Conservation (phyloP, 1,140 invertebrate species). For the Bombus cullumanus region DNA sequence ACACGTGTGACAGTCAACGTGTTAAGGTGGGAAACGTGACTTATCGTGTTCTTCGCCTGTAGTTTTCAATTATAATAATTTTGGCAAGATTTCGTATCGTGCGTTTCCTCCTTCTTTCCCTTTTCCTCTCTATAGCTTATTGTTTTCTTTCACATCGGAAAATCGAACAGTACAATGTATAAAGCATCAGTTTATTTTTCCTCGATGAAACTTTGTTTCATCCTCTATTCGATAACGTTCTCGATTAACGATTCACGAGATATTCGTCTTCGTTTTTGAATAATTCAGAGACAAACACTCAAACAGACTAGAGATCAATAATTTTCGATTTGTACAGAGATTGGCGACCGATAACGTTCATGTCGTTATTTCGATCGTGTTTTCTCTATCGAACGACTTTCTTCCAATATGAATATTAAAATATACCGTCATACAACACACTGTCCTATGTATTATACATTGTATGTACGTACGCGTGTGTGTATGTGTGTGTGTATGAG, state of each 20-base stretch:
- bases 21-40: not conserved
- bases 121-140: not conserved
- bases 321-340: conserved; percentile 3
- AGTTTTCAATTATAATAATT: not conserved
- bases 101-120: conserved; percentile 15
- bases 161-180: not conserved
- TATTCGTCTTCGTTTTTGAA: not conserved
- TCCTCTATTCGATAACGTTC: too few species aligned
- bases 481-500: rapidly evolving
- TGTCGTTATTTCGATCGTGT: not conserved
- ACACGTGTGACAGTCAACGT: too few species aligned
- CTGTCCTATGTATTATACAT: not conserved
- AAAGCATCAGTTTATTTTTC: not conserved
- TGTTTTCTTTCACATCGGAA: not conserved
- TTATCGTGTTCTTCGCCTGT: not conserved
- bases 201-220: not conserved
- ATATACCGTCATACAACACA: not conserved
- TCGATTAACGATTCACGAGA: not conserved
- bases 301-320: not conserved
- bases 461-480: not conserved
- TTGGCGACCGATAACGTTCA: not conserved
- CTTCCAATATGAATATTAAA: conserved; percentile 17
- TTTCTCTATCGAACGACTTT: not conserved
- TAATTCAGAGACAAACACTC: not conserved
- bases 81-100: not conserved